Conservation (phyloP, 1,140 invertebrate genomes). For the Penaeus vannamei region DNA sequence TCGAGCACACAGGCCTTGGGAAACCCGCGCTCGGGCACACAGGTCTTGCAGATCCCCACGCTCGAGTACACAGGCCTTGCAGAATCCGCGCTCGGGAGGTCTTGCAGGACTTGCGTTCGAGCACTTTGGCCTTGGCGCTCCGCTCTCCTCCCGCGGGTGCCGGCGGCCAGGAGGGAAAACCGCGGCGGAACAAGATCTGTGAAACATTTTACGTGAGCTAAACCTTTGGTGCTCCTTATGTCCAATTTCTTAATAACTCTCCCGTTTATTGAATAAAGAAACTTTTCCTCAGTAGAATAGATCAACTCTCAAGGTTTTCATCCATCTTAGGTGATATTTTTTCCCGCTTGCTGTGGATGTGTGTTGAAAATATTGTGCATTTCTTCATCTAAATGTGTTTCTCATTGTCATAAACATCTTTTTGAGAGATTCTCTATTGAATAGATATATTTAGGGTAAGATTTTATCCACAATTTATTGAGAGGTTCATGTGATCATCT, state of each 20-base stretch:
- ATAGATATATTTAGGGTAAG: conserved; percentile 54
- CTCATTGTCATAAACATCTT: conserved; percentile 46
- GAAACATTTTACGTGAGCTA: conserved; percentile 27
- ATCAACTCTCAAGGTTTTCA: conserved; percentile 50
- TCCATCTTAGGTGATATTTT: conserved; percentile 58
- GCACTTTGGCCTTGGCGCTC: too few relatives aligned
- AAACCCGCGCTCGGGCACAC: too few relatives aligned
- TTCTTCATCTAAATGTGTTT: conserved; percentile 63
- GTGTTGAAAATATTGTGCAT: conserved; percentile 62
- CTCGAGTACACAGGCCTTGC: too few relatives aligned
- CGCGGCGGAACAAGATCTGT: background rate
- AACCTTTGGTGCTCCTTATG: conserved; percentile 61
- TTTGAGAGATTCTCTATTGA: conserved; percentile 56
- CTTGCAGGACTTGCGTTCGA: too few relatives aligned
- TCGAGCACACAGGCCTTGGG: too few relatives aligned
- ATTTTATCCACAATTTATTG: background rate
- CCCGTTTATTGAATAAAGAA: conserved; percentile 46
- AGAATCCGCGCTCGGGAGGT: too few relatives aligned
- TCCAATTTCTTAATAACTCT: conserved; percentile 59
- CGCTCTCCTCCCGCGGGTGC: too few relatives aligned
- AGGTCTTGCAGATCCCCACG: too few relatives aligned
- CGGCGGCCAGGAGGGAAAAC: too few relatives aligned
- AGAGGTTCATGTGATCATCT: background rate
- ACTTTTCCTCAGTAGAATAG: conserved; percentile 60
- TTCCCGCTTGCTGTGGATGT: conserved; percentile 60